phyloP scores from a whole-genome alignment of 2,888 invertebrate species.

The Pteria penguin region DNA sequence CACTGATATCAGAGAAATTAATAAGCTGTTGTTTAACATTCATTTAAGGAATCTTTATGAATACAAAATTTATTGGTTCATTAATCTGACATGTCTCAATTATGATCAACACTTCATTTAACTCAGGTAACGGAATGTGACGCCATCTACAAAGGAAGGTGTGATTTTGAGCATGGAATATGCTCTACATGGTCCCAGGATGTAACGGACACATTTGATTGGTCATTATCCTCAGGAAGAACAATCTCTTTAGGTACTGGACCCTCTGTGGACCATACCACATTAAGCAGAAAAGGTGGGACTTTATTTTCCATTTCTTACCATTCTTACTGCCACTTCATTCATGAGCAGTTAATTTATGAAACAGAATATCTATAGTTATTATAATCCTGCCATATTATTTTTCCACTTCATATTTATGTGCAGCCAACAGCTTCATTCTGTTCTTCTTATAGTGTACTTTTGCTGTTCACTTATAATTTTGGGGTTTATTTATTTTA shows the following conservation, averaged over 20 bases:
- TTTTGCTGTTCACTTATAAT: not conserved
- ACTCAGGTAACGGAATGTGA: constrained; percentile 52
- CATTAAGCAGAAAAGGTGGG: constrained; percentile 54
- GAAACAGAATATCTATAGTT: too few species aligned
- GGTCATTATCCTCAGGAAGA: constrained; percentile 68
- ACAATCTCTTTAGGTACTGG: constrained; percentile 65
- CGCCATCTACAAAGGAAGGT: constrained; percentile 58
- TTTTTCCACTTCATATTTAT: too few species aligned
- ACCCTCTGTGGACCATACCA: constrained; percentile 70
- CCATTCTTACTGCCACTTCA: too few species aligned
- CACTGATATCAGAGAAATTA: too few species aligned
- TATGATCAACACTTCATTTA: too few species aligned
- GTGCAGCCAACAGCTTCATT: too few species aligned
- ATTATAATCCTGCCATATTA: not conserved
- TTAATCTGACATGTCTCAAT: too few species aligned
- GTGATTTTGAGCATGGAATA: constrained; percentile 70
- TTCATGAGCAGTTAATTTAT: too few species aligned
- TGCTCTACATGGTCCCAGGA: constrained; percentile 82
- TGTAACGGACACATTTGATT: constrained; percentile 66
- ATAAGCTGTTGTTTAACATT: too few species aligned
- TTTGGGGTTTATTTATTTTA: constrained; percentile 44
- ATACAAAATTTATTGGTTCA: too few species aligned
- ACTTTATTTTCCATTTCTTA: too few species aligned
- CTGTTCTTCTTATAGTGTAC: not conserved
- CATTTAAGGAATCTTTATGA: too few species aligned